Evolutionary conservation across 2,888 invertebrate genomes (phyloP).

Genomic region (Nesidiocoris tenuis): DNA sequence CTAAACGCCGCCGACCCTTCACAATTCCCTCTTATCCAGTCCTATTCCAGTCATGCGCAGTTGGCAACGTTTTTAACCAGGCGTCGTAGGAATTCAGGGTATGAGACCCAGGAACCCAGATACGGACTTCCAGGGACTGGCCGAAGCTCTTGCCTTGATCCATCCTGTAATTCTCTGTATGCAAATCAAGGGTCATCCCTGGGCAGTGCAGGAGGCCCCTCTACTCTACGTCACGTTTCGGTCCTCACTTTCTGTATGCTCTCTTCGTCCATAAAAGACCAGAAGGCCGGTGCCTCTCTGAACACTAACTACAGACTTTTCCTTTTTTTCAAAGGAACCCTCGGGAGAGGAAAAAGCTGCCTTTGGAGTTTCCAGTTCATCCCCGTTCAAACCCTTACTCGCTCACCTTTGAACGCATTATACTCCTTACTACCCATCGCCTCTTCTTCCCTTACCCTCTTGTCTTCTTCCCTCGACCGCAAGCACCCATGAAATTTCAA

Average conservation of each 20-base stretch:
- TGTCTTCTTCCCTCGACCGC: neutral
- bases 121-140: too few species aligned
- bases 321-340: conserved; percentile 1
- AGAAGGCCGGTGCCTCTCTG: neutral
- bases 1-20: too few species aligned
- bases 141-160: conserved; percentile 20
- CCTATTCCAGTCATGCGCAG: neutral
- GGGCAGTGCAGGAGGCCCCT: conserved; percentile 32
- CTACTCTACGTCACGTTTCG: conserved; percentile 1
- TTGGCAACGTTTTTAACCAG: neutral
- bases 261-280: neutral
- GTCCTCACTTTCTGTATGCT: neutral
- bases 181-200: conserved; percentile 41
- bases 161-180: conserved; percentile 40
- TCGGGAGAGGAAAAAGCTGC: too few species aligned
- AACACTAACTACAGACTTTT: conserved; percentile 28
- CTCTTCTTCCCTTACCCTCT: neutral
- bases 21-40: neutral
- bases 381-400: neutral
- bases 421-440: too few species aligned
- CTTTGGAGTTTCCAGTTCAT: neutral
- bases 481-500: neutral
- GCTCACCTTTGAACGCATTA: neutral
- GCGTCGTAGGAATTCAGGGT: conserved; percentile 22
- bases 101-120: conserved; percentile 4